Conservation (phyloP, 2,888 invertebrate species). For the Callyntrura sp. region DNA sequence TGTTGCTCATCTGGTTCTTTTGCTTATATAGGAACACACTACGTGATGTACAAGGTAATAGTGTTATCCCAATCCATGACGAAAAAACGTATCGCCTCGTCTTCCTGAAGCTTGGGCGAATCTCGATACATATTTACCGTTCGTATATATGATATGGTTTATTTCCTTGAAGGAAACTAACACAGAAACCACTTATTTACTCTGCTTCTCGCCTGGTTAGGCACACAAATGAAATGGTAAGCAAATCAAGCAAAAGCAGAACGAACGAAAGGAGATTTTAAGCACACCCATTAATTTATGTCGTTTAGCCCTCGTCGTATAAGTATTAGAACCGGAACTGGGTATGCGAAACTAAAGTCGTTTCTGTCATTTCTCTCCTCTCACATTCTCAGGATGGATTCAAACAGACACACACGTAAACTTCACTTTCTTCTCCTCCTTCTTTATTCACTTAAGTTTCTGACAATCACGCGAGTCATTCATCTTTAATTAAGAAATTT, state of each 20-base stretch:
- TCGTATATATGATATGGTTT: conserved; percentile 19
- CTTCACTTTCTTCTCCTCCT: conserved; percentile 12
- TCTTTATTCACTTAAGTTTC: conserved; percentile 50
- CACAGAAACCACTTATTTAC: conserved; percentile 75
- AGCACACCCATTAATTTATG: conserved; percentile 75
- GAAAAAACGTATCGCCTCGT: background rate
- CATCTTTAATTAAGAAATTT: conserved; percentile 79
- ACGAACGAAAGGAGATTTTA: conserved; percentile 55
- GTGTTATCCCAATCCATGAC: conserved; percentile 3
- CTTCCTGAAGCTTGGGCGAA: background rate
- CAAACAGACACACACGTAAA: conserved; percentile 11
- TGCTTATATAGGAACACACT: background rate
- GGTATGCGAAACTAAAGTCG: conserved; percentile 17
- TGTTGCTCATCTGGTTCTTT: conserved; percentile 46
- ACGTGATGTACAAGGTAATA: background rate
- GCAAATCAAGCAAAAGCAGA: conserved; percentile 70
- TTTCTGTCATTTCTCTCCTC: conserved; percentile 17
- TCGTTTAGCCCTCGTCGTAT: conserved; percentile 60
- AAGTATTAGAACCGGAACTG: background rate
- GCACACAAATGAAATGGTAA: conserved; percentile 75
- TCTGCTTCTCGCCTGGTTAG: conserved; percentile 74
- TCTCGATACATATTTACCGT: background rate
- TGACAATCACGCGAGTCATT: conserved; percentile 75
- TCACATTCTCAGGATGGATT: conserved; percentile 13
- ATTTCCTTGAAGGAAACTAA: conserved; percentile 59